Evolutionary conservation across 2,888 invertebrate species (phyloP).

Genomic region (Stenodema calcarata): DNA sequence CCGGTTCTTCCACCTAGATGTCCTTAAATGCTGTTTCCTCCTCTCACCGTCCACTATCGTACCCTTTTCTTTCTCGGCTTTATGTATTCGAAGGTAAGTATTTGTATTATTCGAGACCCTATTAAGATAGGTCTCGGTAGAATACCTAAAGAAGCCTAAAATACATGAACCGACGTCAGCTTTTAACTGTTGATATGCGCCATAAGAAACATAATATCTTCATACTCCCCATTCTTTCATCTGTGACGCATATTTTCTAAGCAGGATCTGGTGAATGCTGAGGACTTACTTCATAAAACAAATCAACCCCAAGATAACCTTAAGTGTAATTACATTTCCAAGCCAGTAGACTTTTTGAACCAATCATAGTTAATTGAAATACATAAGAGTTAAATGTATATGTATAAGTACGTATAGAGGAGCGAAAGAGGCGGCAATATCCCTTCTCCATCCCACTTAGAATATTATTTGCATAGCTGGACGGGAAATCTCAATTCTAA

Average conservation of each 20-base stretch:
- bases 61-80: neutral
- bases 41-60: neutral
- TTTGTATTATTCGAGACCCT: neutral
- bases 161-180: neutral
- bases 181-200: neutral
- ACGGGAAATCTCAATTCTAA: neutral
- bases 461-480: neutral
- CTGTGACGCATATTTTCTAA: neutral
- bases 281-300: neutral
- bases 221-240: neutral
- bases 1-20: neutral
- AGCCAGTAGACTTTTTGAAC: too few species aligned
- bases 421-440: neutral
- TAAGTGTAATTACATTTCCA: neutral
- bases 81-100: conserved; percentile 17
- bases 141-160: neutral
- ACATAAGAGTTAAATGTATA: too few species aligned
- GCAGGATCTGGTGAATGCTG: neutral
- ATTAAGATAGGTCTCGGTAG: neutral
- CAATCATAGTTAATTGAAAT: too few species aligned
- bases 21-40: neutral
- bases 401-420: neutral
- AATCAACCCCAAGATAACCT: neutral
- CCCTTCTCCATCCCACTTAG: neutral
- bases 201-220: neutral